Evolutionary conservation across 1,140 invertebrate species (phyloP).

Genomic region (Ruditapes philippinarum): DNA sequence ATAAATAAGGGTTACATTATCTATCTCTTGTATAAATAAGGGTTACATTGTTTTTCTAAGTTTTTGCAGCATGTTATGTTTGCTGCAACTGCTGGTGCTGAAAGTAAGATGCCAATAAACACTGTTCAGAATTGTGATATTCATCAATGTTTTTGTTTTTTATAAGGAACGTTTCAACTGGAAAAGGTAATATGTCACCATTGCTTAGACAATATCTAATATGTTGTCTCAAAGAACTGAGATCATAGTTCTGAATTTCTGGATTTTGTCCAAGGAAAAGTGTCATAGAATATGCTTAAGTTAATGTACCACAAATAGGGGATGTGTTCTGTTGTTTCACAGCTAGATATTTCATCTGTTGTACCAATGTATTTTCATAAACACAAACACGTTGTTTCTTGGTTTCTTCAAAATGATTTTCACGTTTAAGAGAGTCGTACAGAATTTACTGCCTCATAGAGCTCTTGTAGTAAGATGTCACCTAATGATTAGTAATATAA

Average conservation of each 20-base stretch:
- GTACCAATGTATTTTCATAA: not conserved
- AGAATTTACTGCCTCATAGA: not conserved
- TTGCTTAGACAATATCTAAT: slow-evolving; percentile 21
- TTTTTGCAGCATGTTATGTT: no score
- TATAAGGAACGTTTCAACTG: no score
- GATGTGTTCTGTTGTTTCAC: slow-evolving; percentile 27
- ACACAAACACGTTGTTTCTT: slow-evolving; percentile 20
- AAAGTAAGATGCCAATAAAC: no score
- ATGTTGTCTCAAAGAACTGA: slow-evolving; percentile 38
- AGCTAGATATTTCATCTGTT: slow-evolving; percentile 11
- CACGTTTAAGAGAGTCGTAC: slow-evolving; percentile 16
- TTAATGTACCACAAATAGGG: slow-evolving; percentile 1
- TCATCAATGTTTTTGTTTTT: no score
- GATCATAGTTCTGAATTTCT: slow-evolving; percentile 31
- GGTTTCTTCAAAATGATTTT: slow-evolving; percentile 4
- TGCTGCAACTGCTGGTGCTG: no score
- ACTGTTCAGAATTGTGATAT: no score
- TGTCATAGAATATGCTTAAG: slow-evolving; percentile 35
- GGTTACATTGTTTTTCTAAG: no score
- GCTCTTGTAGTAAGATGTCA: slow-evolving; percentile 4
- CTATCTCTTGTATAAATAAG: no score
- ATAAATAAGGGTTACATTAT: no score
- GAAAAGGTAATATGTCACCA: slow-evolving; percentile 22
- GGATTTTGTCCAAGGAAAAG: slow-evolving; percentile 34
- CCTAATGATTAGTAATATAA: slow-evolving; percentile 37